Conservation (phyloP, 2,888 invertebrate genomes). For the Epistrophe eligans region DNA sequence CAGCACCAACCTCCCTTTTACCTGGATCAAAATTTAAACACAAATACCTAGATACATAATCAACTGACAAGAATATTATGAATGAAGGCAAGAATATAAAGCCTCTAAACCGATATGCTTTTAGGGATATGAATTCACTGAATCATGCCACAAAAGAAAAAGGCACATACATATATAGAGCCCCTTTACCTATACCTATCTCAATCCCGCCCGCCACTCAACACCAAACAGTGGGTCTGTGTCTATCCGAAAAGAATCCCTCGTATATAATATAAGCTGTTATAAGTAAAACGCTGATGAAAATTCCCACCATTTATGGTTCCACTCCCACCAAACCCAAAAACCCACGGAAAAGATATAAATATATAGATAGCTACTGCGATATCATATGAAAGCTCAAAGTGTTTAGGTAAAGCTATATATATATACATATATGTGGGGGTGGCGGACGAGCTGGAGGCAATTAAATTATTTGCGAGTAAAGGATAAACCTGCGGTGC, state of each 20-base stretch:
- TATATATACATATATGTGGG: not conserved
- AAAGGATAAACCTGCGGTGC: constrained; percentile 46
- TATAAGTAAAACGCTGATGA: constrained; percentile 59
- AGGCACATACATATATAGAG: not conserved
- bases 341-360: not conserved
- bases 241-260: constrained; percentile 32
- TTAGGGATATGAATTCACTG: constrained; percentile 59
- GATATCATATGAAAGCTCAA: constrained; percentile 44
- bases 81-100: constrained; percentile 41
- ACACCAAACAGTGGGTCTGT: not conserved
- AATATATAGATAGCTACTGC: not conserved
- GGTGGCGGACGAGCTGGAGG: constrained; percentile 37
- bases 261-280: constrained; percentile 28
- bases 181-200: not conserved
- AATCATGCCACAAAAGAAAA: constrained; percentile 54
- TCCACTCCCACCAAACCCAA: not conserved
- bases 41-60: constrained; percentile 69
- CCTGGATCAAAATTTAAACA: constrained; percentile 50
- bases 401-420: constrained; percentile 47
- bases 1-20: not conserved
- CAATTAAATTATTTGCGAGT: constrained; percentile 64
- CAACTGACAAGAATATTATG: constrained; percentile 64
- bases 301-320: constrained; percentile 26
- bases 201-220: not conserved
- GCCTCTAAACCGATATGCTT: constrained; percentile 61